Evolutionary conservation across 2,797 vertebrate species (phyloP).

Genomic region (Arnoldichthys spilopterus): DNA sequence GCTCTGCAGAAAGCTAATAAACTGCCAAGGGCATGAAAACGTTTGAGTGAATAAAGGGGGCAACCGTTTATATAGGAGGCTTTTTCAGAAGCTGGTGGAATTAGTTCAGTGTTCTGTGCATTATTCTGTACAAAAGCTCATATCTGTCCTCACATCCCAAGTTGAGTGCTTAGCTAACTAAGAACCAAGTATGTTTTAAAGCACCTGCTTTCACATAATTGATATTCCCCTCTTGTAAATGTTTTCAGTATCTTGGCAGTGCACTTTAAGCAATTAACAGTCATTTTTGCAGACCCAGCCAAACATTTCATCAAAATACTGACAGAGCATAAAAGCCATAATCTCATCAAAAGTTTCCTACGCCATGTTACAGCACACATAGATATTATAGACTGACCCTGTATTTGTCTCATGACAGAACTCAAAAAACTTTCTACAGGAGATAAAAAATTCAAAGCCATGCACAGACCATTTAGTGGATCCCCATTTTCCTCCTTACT

Average conservation of each 20-base stretch:
- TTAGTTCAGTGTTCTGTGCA: too few species aligned
- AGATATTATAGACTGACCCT: background rate
- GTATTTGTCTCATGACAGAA: background rate
- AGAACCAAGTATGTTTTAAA: background rate
- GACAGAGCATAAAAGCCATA: background rate
- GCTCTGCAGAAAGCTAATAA: background rate
- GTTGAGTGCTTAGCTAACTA: background rate
- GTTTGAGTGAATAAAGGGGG: background rate
- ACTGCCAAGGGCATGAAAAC: background rate
- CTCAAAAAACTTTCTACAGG: conserved; percentile 5
- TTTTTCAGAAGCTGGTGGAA: background rate
- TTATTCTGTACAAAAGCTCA: background rate
- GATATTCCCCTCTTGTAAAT: background rate
- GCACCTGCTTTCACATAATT: background rate
- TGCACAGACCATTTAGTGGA: background rate
- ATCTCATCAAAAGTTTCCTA: background rate
- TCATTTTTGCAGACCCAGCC: background rate
- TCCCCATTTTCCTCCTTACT: conserved; percentile 59
- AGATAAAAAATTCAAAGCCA: background rate
- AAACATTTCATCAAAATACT: background rate
- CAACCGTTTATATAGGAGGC: background rate
- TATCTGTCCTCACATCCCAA: background rate
- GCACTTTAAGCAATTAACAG: background rate
- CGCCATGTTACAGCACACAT: background rate
- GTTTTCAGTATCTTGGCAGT: background rate